These are phyloP conservation scores for Gymnodraco acuticeps DNA, from an alignment of 2,797 vertebrate genomes.

Conservation along the genomic window DNA sequence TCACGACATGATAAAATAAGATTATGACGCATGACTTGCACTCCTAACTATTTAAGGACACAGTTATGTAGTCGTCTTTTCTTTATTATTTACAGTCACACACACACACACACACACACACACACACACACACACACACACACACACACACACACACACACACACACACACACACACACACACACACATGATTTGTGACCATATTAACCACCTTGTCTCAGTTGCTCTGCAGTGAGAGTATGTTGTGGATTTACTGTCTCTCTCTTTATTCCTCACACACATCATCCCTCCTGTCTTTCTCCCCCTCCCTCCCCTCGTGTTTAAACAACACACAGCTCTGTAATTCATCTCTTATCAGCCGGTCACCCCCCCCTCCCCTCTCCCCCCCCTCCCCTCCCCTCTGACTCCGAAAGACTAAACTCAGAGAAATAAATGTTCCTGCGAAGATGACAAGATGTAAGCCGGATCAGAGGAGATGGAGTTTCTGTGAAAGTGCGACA, in stretches of 20 bases:
- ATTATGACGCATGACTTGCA: too few species aligned
- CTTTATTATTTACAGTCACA: too few species aligned
- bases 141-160: too few species aligned
- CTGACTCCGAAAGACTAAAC: constrained; percentile 17
- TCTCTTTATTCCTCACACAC: background rate
- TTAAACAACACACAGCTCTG: background rate
- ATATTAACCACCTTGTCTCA: constrained; percentile 89
- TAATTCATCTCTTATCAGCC: constrained; percentile 10
- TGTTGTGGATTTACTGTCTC: constrained; percentile 69
- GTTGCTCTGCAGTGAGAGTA: constrained; percentile 83
- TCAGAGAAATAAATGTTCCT: constrained; percentile 52
- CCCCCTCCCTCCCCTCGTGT: background rate
- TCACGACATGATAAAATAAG: too few species aligned
- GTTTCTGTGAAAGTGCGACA: constrained; percentile 77
- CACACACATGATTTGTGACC: constrained; percentile 92
- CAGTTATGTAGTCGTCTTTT: too few species aligned
- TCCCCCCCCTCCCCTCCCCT: constrained; percentile 12
- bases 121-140: too few species aligned
- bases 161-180: constrained; percentile 34
- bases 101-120: too few species aligned
- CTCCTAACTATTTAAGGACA: too few species aligned
- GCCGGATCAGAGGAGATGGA: constrained; percentile 70
- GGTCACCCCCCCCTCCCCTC: background rate
- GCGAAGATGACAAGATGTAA: constrained; percentile 73
- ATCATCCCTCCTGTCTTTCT: background rate